phyloP scores from a whole-genome alignment of 2,113 vertebrate species.

The Nesogale talazaci region DNA sequence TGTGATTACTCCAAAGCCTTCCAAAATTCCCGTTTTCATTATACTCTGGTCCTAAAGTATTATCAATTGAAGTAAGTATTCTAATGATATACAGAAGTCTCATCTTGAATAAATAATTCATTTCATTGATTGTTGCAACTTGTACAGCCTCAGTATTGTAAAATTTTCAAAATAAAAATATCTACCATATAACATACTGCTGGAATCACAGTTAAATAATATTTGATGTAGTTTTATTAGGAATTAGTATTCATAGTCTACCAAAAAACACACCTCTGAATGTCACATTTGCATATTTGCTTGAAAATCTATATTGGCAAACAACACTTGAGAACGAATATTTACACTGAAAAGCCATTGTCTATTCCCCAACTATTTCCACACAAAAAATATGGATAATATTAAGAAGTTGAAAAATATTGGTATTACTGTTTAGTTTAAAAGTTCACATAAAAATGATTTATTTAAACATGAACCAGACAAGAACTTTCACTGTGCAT shows the following conservation, averaged over 20 bases:
- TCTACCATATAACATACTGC: neutral
- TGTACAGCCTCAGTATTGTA: neutral
- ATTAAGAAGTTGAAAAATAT: constrained; percentile 35
- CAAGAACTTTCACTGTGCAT: neutral
- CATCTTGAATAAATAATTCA: neutral
- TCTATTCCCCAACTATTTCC: constrained; percentile 27
- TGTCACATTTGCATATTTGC: constrained; percentile 61
- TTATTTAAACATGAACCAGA: neutral
- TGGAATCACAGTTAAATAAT: neutral
- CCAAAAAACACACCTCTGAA: constrained; percentile 4
- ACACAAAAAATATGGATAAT: constrained; percentile 24
- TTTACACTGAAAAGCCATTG: constrained; percentile 19
- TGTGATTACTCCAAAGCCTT: neutral
- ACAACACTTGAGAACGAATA: constrained; percentile 22
- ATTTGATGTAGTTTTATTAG: neutral
- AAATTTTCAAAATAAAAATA: neutral
- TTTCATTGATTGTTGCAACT: neutral
- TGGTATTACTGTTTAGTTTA: neutral
- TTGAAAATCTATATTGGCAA: constrained; percentile 51
- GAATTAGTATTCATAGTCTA: neutral
- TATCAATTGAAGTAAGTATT: neutral
- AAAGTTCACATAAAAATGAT: constrained; percentile 38
- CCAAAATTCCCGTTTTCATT: neutral
- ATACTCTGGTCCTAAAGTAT: neutral
- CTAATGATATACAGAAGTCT: neutral